phyloP scores from a whole-genome alignment of 2,113 vertebrate genomes.

The Cromileptes altivelis region DNA sequence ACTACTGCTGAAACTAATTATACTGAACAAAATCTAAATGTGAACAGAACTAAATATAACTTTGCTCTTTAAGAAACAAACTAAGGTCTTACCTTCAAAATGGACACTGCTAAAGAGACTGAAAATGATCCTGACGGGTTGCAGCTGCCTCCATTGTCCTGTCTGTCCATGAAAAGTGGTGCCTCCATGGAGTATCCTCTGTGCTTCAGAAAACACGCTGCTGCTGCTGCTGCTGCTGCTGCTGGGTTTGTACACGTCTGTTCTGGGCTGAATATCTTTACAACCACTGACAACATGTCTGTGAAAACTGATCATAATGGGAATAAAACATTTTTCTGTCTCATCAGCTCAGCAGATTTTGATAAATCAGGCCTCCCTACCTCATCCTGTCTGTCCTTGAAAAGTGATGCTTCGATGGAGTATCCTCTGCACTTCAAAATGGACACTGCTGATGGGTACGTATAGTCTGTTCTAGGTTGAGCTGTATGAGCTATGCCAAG shows the following conservation, averaged over 20 bases:
- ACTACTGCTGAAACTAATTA: no score
- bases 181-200: not conserved
- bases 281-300: no score
- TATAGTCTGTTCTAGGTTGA: no score
- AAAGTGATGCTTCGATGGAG: not conserved
- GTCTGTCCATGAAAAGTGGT: conserved; percentile 7
- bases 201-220: not conserved
- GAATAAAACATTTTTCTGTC: not conserved
- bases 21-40: no score
- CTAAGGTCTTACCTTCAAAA: not conserved
- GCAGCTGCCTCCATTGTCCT: not conserved
- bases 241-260: not conserved
- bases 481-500: no score
- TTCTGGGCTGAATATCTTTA: not conserved
- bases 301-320: no score
- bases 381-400: not conserved
- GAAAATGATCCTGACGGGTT: not conserved
- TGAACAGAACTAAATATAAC: not conserved
- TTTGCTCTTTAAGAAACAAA: not conserved
- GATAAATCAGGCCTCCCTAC: not conserved
- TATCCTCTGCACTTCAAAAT: no score
- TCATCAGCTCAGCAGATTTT: not conserved
- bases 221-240: not conserved
- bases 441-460: no score
- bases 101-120: not conserved